These are phyloP conservation scores for Tamias sibiricus DNA, from an alignment of 2,113 vertebrate species.

Conservation along the genomic window DNA sequence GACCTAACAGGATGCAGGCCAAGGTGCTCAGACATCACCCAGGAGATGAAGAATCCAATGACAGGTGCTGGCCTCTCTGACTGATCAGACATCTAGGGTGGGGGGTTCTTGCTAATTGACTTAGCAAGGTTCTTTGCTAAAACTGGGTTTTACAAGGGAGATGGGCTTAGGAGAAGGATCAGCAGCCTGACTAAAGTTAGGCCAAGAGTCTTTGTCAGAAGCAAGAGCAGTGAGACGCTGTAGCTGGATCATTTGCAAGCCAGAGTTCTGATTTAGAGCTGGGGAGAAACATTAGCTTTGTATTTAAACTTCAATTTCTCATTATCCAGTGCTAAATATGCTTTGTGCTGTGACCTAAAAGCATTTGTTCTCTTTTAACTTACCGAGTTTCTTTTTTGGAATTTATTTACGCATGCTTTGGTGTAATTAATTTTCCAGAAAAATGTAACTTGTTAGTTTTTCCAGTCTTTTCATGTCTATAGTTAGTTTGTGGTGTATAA, in stretches of 20 bases:
- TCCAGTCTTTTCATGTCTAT: not conserved
- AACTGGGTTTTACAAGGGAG: not conserved
- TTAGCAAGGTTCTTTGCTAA: not conserved
- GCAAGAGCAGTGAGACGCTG: not conserved
- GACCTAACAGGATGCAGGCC: not conserved
- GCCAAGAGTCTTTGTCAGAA: not conserved
- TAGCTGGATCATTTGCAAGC: not conserved
- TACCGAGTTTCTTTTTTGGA: not conserved
- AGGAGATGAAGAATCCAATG: not conserved
- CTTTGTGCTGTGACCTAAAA: constrained; percentile 50
- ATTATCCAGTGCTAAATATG: constrained; percentile 36
- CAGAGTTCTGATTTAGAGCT: not conserved
- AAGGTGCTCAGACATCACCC: not conserved
- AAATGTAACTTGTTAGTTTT: not conserved
- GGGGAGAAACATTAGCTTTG: not conserved
- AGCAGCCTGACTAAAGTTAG: not conserved
- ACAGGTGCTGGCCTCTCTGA: too few relatives aligned
- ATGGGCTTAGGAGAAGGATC: not conserved
- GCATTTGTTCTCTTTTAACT: constrained; percentile 31
- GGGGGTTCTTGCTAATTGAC: not conserved
- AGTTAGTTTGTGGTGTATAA: not conserved
- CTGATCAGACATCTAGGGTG: not conserved
- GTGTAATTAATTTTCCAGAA: constrained; percentile 18
- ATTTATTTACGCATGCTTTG: constrained; percentile 28
- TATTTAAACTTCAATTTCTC: constrained; percentile 47